phyloP scores from a whole-genome alignment of 2,113 vertebrate species.

The Nettapus auritus region DNA sequence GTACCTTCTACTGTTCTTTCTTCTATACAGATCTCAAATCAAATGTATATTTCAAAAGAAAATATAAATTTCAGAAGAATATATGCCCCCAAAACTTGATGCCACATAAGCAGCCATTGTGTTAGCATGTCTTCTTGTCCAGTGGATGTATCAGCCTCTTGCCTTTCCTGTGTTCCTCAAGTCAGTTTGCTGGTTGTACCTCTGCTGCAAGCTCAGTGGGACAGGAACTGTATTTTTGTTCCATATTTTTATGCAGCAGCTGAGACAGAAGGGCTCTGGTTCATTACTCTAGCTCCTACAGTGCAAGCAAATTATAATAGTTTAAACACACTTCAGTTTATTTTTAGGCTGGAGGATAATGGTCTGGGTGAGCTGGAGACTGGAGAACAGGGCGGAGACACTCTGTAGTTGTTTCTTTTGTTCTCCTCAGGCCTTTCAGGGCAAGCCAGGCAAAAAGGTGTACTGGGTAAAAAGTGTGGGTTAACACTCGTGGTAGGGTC shows the following conservation, averaged over 20 bases:
- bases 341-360: background rate
- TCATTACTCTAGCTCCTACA: conserved; percentile 6
- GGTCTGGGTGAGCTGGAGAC: background rate
- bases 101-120: background rate
- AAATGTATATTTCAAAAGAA: background rate
- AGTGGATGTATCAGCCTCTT: background rate
- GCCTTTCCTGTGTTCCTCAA: background rate
- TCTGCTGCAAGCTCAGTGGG: background rate
- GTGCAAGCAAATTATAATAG: background rate
- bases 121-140: background rate
- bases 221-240: background rate
- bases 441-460: background rate
- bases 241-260: background rate
- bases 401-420: background rate
- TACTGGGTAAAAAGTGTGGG: accelerated
- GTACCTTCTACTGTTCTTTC: background rate
- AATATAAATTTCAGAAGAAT: background rate
- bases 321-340: background rate
- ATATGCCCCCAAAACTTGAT: background rate
- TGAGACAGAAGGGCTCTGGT: background rate
- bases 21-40: background rate
- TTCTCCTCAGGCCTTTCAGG: background rate
- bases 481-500: background rate
- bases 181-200: background rate
- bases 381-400: background rate